Evolutionary conservation across 2,797 vertebrate genomes (phyloP).

Genomic region (Prunella strophiata): DNA sequence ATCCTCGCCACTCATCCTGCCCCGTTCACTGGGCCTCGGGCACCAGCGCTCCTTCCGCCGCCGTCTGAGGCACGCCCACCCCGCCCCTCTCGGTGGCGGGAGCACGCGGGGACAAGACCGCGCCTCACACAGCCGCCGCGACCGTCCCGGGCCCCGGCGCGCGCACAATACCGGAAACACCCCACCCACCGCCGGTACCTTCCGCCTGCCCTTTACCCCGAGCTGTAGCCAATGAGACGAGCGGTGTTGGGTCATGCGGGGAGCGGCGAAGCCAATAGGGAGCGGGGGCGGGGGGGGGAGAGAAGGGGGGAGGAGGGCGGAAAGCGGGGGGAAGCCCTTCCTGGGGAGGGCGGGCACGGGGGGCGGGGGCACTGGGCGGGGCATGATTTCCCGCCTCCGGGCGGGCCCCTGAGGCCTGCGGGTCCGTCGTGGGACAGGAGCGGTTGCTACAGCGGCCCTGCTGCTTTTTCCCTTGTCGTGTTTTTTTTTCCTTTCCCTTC

Average conservation of each 20-base stretch:
- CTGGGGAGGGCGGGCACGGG: too few species aligned
- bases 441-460: rapidly evolving
- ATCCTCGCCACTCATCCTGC: conserved; percentile 71
- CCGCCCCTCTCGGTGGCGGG: too few species aligned
- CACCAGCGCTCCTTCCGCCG: background rate
- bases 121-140: rapidly evolving
- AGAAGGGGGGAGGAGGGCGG: too few species aligned
- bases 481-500: rapidly evolving
- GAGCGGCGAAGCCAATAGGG: background rate
- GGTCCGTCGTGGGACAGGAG: rapidly evolving
- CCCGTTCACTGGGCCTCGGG: background rate
- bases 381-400: background rate
- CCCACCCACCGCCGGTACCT: rapidly evolving
- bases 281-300: too few species aligned
- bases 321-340: too few species aligned
- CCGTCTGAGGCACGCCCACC: background rate
- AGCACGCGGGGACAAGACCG: background rate
- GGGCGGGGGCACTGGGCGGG: rapidly evolving
- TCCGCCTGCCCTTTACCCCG: rapidly evolving
- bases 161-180: background rate
- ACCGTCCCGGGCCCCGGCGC: rapidly evolving
- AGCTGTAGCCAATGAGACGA: background rate
- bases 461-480: rapidly evolving
- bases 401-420: rapidly evolving
- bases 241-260: rapidly evolving